A percentile compares a stretch with the other conserved stretches of the same genome.
Evolutionary conservation across 2,797 vertebrate genomes (phyloP).

Genomic region (Cyprinella venusta): DNA sequence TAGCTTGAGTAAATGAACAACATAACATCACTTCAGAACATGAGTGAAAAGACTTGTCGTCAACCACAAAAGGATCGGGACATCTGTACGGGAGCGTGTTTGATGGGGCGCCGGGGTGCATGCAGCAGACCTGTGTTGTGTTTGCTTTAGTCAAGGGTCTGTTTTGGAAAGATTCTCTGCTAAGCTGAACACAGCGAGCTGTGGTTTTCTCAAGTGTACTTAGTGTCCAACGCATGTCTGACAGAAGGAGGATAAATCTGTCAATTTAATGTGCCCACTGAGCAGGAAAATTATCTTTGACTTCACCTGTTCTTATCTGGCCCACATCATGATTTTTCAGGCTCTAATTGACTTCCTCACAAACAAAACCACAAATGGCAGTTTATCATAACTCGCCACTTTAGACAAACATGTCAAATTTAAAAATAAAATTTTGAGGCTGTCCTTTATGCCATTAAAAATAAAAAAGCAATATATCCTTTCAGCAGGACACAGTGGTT

Average conservation of each 20-base stretch:
- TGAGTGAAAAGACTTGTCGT: constrained; percentile 59
- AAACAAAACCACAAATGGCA: constrained; percentile 58
- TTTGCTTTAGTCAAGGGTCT: constrained; percentile 70
- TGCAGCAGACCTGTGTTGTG: constrained; percentile 56
- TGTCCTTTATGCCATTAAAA: neutral
- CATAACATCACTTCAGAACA: constrained; percentile 61
- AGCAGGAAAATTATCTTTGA: constrained; percentile 80
- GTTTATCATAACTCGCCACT: neutral
- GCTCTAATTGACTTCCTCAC: constrained; percentile 72
- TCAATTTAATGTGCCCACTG: constrained; percentile 76
- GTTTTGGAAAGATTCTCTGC: constrained; percentile 68
- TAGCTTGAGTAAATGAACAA: constrained; percentile 65
- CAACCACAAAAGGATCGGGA: constrained; percentile 65
- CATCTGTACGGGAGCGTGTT: constrained; percentile 55
- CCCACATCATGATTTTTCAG: constrained; percentile 60
- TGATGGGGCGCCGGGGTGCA: constrained; percentile 49
- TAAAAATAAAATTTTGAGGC: neutral
- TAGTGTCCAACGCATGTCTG: constrained; percentile 69
- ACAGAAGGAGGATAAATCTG: constrained; percentile 70
- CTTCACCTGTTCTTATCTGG: constrained; percentile 76
- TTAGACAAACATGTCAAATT: neutral
- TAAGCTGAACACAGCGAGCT: constrained; percentile 62
- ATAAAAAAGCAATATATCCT: constrained; percentile 32
- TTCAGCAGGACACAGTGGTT: constrained; percentile 37
- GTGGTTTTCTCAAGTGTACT: constrained; percentile 66